Evolutionary conservation across 2,113 vertebrate genomes (phyloP).

Genomic region (Beaufortia kweichowensis): DNA sequence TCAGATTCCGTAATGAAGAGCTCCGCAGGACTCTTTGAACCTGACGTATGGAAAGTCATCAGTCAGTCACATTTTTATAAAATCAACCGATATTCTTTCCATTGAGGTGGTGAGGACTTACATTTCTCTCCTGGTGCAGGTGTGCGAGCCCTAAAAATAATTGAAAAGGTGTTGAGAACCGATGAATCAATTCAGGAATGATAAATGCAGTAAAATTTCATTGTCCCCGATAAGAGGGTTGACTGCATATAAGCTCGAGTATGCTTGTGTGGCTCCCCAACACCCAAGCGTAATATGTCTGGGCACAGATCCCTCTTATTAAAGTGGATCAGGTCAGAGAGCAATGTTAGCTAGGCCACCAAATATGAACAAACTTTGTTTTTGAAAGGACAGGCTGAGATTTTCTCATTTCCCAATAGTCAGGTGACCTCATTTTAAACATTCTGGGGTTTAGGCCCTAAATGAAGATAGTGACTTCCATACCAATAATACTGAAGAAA

Average conservation of each 20-base stretch:
- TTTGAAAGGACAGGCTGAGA: conserved; percentile 36
- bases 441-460: background rate
- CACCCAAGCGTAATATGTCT: conserved; percentile 42
- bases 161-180: conserved; percentile 8
- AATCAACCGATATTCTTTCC: conserved; percentile 10
- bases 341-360: conserved; percentile 41
- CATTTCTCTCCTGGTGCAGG: conserved; percentile 42
- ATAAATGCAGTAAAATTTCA: conserved; percentile 29
- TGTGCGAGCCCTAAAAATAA: conserved; percentile 35
- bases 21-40: conserved; percentile 37
- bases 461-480: conserved; percentile 7
- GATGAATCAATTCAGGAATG: conserved; percentile 25
- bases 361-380: conserved; percentile 43
- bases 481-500: conserved; percentile 7
- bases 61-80: conserved; percentile 27
- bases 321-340: conserved; percentile 46
- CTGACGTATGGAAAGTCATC: conserved; percentile 29
- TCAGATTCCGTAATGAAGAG: conserved; percentile 27
- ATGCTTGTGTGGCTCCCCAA: conserved; percentile 37
- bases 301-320: conserved; percentile 39
- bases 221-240: conserved; percentile 31
- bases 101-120: conserved; percentile 10
- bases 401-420: conserved; percentile 41
- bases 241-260: conserved; percentile 3
- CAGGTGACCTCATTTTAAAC: conserved; percentile 35